A percentile compares a stretch with the other conserved stretches of the same genome.
Conservation (phyloP, 2,797 vertebrate species). For the Bradypodion pumilum region DNA sequence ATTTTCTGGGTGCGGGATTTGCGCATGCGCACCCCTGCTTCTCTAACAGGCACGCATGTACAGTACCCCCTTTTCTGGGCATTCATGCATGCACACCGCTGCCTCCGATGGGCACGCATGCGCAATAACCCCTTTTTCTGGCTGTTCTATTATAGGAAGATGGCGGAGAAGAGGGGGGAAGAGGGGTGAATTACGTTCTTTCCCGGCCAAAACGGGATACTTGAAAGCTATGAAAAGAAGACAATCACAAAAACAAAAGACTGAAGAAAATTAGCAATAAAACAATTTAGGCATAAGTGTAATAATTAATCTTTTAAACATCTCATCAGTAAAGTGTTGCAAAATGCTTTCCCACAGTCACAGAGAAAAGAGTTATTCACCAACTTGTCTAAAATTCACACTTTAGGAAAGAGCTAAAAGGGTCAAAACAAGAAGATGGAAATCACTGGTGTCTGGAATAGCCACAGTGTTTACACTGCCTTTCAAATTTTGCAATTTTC, state of each 20-base stretch:
- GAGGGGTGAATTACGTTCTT: too few relatives aligned
- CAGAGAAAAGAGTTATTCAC: not conserved
- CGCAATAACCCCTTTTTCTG: too few relatives aligned
- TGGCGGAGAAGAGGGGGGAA: too few relatives aligned
- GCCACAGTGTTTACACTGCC: not conserved
- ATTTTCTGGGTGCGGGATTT: too few relatives aligned
- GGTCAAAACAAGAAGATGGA: not conserved
- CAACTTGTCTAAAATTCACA: conserved; percentile 3
- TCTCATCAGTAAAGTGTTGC: not conserved
- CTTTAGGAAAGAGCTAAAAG: not conserved
- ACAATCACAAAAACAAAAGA: not conserved
- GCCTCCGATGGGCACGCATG: too few relatives aligned
- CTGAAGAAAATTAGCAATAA: not conserved
- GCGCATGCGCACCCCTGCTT: too few relatives aligned
- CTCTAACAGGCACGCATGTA: too few relatives aligned
- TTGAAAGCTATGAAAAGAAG: not conserved
- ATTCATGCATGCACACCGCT: too few relatives aligned
- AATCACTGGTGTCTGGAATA: not conserved
- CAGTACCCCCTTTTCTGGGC: too few relatives aligned
- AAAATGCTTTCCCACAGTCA: not conserved
- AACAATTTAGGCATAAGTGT: not conserved
- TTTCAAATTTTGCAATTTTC: not conserved
- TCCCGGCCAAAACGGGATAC: too few relatives aligned
- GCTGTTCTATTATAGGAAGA: too few relatives aligned
- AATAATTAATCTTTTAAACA: conserved; percentile 10